These are phyloP conservation scores for Lasioglossum albipes DNA, from an alignment of 1,140 invertebrate species.

Conservation along the genomic window DNA sequence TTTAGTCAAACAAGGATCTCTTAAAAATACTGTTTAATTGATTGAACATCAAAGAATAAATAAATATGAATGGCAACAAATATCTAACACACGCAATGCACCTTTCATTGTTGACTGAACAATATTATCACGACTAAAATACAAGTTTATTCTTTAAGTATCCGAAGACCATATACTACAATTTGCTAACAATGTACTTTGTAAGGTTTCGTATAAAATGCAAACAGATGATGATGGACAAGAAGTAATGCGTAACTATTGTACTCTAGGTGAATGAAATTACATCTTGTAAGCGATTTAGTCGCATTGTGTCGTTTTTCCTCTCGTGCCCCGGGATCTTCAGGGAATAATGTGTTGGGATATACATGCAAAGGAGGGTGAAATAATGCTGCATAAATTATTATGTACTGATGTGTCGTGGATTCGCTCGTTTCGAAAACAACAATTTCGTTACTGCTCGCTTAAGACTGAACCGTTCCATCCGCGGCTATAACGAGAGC, in stretches of 20 bases:
- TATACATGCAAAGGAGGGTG: conserved; percentile 3
- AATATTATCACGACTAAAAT: neutral
- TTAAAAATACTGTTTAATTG: neutral
- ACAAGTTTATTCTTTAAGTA: neutral
- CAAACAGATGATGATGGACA: conserved; percentile 22
- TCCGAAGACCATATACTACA: neutral
- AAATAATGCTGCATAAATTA: conserved; percentile 1
- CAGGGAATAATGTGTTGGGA: neutral
- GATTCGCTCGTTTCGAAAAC: neutral
- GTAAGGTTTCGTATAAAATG: neutral
- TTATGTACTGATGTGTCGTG: conserved; percentile 18
- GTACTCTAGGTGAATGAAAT: conserved; percentile 29
- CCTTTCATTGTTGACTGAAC: neutral
- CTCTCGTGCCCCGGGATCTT: conserved; percentile 22
- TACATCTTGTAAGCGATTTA: conserved; percentile 16
- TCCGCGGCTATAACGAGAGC: conserved; percentile 12
- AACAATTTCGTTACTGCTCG: conserved; percentile 32
- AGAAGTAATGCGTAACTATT: conserved; percentile 49
- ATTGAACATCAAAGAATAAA: neutral
- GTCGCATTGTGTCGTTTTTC: conserved; percentile 37
- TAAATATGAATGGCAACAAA: neutral
- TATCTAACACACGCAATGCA: neutral
- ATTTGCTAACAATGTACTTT: neutral
- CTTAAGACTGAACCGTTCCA: conserved; percentile 41
- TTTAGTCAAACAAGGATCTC: neutral